phyloP scores from a whole-genome alignment of 2,113 vertebrate genomes.

The Sceloporus undulatus region DNA sequence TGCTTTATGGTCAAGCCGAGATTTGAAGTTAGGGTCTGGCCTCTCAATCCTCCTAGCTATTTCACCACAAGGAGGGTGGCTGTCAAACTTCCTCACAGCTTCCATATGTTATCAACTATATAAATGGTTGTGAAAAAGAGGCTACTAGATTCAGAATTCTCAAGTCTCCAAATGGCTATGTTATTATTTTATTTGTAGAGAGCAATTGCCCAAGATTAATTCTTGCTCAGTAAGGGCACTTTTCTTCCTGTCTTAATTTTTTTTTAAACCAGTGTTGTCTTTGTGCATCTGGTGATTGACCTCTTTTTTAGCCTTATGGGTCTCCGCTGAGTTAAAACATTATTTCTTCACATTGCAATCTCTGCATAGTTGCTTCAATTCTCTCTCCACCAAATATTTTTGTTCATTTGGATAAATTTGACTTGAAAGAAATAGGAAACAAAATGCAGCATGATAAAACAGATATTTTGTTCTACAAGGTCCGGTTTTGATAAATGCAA shows the following conservation, averaged over 20 bases:
- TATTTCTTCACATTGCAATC: conserved; percentile 13
- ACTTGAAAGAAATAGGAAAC: conserved; percentile 3
- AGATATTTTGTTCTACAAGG: neutral
- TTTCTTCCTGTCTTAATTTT: neutral
- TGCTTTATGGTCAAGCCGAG: neutral
- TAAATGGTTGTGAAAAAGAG: neutral
- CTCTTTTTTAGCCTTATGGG: neutral
- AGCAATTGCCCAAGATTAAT: neutral
- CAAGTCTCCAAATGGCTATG: neutral
- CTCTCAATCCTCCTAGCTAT: too few relatives aligned
- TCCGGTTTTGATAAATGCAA: neutral
- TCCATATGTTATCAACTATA: neutral
- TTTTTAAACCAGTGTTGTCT: neutral
- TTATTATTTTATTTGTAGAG: neutral
- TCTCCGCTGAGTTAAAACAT: neutral
- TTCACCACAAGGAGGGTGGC: neutral
- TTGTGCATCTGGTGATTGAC: neutral
- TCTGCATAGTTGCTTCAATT: neutral
- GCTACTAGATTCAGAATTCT: neutral
- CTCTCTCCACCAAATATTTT: neutral
- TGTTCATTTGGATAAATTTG: conserved; percentile 10
- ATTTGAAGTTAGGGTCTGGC: neutral
- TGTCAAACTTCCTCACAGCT: neutral
- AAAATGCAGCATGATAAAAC: conserved; percentile 25
- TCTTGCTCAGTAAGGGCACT: neutral